These are phyloP conservation scores for Caenorhabditis sinica DNA, from an alignment of 2,888 invertebrate species.

Conservation along the genomic window DNA sequence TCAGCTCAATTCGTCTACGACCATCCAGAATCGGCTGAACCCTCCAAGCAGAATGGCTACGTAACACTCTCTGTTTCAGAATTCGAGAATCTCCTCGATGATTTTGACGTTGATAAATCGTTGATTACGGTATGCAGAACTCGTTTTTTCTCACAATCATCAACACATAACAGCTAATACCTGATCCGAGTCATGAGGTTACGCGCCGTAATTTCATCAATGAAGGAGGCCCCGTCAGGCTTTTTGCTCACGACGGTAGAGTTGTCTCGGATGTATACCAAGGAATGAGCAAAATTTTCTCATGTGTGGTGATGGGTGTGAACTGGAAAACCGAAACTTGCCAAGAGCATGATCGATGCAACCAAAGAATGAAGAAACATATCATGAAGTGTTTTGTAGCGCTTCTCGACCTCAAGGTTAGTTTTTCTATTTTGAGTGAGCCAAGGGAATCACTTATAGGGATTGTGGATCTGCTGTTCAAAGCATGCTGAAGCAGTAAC, in stretches of 20 bases:
- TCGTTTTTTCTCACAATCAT: neutral
- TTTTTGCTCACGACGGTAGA: neutral
- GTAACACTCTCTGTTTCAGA: neutral
- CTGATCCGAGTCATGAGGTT: neutral
- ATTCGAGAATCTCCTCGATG: neutral
- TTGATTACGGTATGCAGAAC: neutral
- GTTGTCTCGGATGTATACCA: neutral
- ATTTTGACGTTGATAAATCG: neutral
- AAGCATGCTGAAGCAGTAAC: too few relatives aligned
- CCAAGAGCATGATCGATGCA: neutral
- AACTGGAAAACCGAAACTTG: neutral
- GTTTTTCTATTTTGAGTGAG: too few relatives aligned
- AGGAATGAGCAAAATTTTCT: neutral
- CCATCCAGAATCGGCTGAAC: neutral
- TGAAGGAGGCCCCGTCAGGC: neutral
- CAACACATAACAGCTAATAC: neutral
- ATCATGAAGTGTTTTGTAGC: neutral
- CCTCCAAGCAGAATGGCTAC: neutral
- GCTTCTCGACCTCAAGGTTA: neutral
- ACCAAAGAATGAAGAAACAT: neutral
- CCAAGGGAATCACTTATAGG: too few relatives aligned
- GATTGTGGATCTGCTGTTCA: too few relatives aligned
- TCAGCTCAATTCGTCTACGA: neutral
- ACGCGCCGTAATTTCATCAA: neutral
- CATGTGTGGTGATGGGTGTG: neutral